Conservation (phyloP, 2,888 invertebrate species). For the Belgica antarctica region DNA sequence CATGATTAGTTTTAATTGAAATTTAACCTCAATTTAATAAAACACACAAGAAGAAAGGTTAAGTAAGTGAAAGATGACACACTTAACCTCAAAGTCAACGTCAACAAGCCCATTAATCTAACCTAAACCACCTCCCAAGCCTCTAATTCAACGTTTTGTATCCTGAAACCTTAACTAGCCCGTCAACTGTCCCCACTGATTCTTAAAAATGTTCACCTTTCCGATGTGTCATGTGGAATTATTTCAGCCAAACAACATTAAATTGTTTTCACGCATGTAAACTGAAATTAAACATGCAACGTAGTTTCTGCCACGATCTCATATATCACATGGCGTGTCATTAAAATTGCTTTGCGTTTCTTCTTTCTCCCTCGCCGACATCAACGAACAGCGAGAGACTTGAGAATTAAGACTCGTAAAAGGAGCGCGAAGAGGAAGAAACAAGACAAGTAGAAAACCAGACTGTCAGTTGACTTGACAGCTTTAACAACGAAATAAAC, state of each 20-base stretch:
- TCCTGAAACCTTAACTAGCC: too few species aligned
- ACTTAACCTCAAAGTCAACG: too few species aligned
- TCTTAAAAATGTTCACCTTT: too few species aligned
- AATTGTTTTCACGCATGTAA: constrained; percentile 35
- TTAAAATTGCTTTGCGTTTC: not conserved
- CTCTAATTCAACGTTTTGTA: too few species aligned
- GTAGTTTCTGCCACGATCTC: not conserved
- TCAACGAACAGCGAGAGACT: too few species aligned
- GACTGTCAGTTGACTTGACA: constrained; percentile 39
- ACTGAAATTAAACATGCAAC: constrained; percentile 29
- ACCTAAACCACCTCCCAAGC: too few species aligned
- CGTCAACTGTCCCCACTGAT: too few species aligned
- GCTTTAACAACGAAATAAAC: constrained; percentile 41
- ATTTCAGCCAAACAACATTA: constrained; percentile 6
- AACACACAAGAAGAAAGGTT: too few species aligned
- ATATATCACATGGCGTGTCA: constrained; percentile 27
- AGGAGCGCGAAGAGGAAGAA: constrained; percentile 17
- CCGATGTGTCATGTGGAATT: not conserved
- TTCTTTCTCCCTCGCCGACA: not conserved
- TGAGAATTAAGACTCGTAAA: not conserved
- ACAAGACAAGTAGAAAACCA: constrained; percentile 40
- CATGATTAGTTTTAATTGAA: too few species aligned
- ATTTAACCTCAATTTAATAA: too few species aligned
- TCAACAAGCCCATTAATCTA: too few species aligned
- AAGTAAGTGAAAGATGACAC: too few species aligned